Evolutionary conservation across 1,140 invertebrate species (phyloP), one percentile per base, ranked within the genome.

Genomic region (Lepidotrigona ventralis): DNA sequence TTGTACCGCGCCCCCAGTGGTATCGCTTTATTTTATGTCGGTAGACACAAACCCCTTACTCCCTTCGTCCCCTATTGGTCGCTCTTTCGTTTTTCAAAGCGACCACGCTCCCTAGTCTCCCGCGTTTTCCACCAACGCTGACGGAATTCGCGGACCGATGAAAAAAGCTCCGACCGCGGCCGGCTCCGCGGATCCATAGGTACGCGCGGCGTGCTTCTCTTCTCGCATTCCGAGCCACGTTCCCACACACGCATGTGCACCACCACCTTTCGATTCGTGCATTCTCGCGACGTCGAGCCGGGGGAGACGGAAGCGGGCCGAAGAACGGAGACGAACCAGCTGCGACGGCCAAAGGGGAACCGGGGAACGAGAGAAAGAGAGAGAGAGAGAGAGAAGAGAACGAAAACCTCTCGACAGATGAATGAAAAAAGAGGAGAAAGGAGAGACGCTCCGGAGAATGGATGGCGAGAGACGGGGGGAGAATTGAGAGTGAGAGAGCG

Each of bases 191-290:
- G 88, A 89, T 91, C 88, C 88, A 90, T 91, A 90, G 85, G 86
- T 88, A 90, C 88, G 91, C 81, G 88, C 60, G 63, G 63, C 26
- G 58, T 17, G 75, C 19, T 58, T 71, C 77, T 79, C 74, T 82
- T 33, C 78, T 75, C 88, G 91, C 91, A 92, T 93, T 92, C 92
- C 92, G 86, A 83, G 68, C 75, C 58, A 60, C 77, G 88, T 91
- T 93, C 92, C 90, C 92, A 92, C 90, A 92, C 89, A 86, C 81
- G 86, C 81, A 58, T 76, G 86, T 76, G 75, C 86, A 76, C 83
- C 86, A 86, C 87, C 90, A 79, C 82, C 89, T 92, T 79, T 85
- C 89, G 91, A 91, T 91, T 91, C 91, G 87, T 88, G 89, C 91
- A 91, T 93, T 91, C 91, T 72, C 86, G 83, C 86, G 68, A 56